Conservation (phyloP, 2,888 invertebrate genomes). For the Ceraclea dissimilis region DNA sequence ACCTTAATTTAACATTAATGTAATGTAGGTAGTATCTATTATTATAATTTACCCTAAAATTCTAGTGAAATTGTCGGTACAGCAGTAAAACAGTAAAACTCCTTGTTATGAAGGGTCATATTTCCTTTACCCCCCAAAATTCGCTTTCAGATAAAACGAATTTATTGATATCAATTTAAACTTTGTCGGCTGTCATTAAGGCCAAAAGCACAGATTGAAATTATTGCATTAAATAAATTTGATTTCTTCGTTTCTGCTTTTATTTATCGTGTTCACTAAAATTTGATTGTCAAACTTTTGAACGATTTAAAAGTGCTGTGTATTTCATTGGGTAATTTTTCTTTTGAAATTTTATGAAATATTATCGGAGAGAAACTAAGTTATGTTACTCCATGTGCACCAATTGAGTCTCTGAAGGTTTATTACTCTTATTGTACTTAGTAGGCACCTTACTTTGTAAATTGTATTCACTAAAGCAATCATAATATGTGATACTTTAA, state of each 20-base stretch:
- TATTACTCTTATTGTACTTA: no score
- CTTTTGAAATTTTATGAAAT: no score
- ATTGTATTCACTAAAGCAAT: no score
- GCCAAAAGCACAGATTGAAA: constrained; percentile 7
- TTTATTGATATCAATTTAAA: constrained; percentile 6
- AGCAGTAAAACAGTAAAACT: background rate
- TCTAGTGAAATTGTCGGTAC: background rate
- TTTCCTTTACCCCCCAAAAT: background rate
- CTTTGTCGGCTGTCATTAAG: background rate
- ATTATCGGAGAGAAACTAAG: no score
- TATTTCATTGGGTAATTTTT: no score
- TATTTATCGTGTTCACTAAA: constrained; percentile 1
- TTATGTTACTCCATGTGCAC: no score
- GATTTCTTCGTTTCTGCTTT: constrained; percentile 3
- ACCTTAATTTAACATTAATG: no score
- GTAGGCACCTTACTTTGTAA: no score
- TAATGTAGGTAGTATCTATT: no score
- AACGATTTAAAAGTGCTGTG: background rate
- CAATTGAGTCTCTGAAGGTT: no score
- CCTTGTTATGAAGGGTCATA: background rate
- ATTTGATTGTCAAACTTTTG: background rate
- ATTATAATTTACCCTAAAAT: no score
- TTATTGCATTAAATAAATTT: constrained; percentile 7
- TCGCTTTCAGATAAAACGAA: constrained; percentile 3
- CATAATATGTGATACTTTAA: no score